Base-by-base conservation (phyloP, 2,113 vertebrate species). In the Hyla sarda region DNA sequence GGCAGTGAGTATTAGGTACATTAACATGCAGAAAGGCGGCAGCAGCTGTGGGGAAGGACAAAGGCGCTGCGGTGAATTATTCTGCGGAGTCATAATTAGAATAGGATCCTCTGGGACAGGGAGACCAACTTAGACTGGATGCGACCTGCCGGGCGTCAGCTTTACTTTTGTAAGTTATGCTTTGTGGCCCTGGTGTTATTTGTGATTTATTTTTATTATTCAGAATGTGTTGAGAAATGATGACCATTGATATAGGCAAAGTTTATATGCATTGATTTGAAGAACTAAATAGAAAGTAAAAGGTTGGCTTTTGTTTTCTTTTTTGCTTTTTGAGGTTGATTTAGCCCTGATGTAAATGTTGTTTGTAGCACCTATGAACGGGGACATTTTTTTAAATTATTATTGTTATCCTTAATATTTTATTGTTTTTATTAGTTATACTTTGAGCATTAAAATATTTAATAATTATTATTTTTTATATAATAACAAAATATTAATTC, bases 1-100 rank as follows among this genome's bases (percentile, higher is more conserved):
- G 85, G 52, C 69, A 73, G 84, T 50, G 69, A 87, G 54, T 62
- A 72, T 82, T 87, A 82, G 85, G 67, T 87, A 60, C 69, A 87
- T 87, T 87, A 74, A 82, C 85, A 87, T 87, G 77, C 85, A 81
- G 85, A 87, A 41, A 79, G 78, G 85, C 85, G 50, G 25, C 52
- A 45, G 32, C 77, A 82, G 85, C 77, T 87, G 77, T n/a, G 37
- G 78, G 37, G 67, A 87, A 87, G 85, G 85, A 82, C 85, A 74
- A 87, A 87, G 78, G 67, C 69, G 82, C 77, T 13, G 37, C 67
- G 77, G 85, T 87, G 78, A 87, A 82, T 82, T 37, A 56, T 82
- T 87, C 85, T 82, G 72, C 72, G 52, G 80, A 82, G 85, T 71
- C 71, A 74, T 87, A 87, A 87, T 87, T 87, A 87, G 77, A 37